A percentile compares a stretch with the other conserved stretches of the same genome.
These are phyloP conservation scores for Catonia carolina DNA, from an alignment of 2,888 invertebrate species.

Conservation along the genomic window DNA sequence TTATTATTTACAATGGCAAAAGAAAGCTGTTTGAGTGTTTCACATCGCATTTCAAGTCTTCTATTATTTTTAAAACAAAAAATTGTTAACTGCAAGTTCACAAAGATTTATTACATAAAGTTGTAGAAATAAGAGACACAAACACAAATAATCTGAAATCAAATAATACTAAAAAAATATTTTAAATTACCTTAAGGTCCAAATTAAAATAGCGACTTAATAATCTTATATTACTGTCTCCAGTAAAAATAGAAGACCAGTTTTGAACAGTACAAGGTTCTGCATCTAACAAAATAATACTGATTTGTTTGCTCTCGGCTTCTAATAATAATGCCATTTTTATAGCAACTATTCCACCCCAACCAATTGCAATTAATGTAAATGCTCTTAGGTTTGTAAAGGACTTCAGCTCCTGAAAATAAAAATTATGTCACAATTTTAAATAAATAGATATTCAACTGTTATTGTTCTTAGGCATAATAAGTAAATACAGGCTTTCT, in stretches of 20 bases:
- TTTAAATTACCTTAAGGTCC: neutral
- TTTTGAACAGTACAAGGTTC: neutral
- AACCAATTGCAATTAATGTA: slow-evolving; percentile 6
- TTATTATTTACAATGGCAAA: too few relatives aligned
- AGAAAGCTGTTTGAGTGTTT: too few relatives aligned
- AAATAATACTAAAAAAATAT: too few relatives aligned
- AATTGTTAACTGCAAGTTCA: too few relatives aligned
- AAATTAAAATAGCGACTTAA: slow-evolving; percentile 9
- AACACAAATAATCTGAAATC: too few relatives aligned
- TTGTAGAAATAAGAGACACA: too few relatives aligned
- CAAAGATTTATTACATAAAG: too few relatives aligned
- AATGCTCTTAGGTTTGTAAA: neutral
- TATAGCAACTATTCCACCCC: slow-evolving; percentile 6
- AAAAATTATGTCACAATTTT: neutral
- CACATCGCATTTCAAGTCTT: too few relatives aligned
- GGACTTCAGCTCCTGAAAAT: slow-evolving; percentile 1
- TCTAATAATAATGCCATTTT: slow-evolving; percentile 6
- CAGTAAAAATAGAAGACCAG: neutral
- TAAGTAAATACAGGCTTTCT: too few relatives aligned
- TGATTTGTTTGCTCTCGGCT: neutral
- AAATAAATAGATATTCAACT: neutral
- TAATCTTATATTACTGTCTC: neutral
- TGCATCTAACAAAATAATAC: slow-evolving; percentile 2
- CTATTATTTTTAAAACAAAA: too few relatives aligned
- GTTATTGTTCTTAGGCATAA: too few relatives aligned